Conservation (phyloP, 1,140 invertebrate genomes). For the Cotesia chilonis region DNA sequence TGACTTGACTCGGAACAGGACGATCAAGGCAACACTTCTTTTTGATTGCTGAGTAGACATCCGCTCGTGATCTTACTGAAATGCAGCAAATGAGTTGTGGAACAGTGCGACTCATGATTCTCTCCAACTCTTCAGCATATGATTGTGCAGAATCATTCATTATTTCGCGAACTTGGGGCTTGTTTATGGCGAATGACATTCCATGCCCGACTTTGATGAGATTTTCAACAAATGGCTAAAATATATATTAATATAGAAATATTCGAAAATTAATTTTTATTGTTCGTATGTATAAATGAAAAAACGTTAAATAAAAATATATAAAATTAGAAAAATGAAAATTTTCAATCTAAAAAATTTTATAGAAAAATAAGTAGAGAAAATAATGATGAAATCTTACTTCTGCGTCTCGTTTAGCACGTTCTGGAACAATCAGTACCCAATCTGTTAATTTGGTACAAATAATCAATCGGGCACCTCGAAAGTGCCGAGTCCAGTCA, state of each 20-base stretch:
- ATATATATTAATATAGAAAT: too few relatives aligned
- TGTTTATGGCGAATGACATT: constrained; percentile 55
- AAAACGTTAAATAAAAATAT: too few relatives aligned
- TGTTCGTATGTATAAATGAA: too few relatives aligned
- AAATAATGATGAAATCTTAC: constrained; percentile 2
- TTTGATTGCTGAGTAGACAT: constrained; percentile 85
- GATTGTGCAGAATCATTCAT: constrained; percentile 45
- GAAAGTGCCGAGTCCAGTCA: constrained; percentile 18
- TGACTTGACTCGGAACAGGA: constrained; percentile 79
- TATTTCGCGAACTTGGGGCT: constrained; percentile 36
- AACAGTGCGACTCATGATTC: constrained; percentile 64
- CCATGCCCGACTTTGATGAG: not conserved
- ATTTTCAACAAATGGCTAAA: not conserved
- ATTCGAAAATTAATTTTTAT: too few relatives aligned
- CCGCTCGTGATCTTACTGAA: constrained; percentile 74
- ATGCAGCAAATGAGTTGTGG: constrained; percentile 74
- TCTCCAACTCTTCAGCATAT: constrained; percentile 67
- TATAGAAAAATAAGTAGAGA: not conserved
- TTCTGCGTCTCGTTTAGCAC: not conserved
- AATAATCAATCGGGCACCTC: not conserved
- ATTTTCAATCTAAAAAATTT: too few relatives aligned
- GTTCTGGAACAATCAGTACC: constrained; percentile 15
- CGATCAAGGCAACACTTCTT: constrained; percentile 84
- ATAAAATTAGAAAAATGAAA: too few relatives aligned
- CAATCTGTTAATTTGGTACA: not conserved